Conservation (phyloP, 2,797 vertebrate genomes). For the Eutrigla gurnardus region DNA sequence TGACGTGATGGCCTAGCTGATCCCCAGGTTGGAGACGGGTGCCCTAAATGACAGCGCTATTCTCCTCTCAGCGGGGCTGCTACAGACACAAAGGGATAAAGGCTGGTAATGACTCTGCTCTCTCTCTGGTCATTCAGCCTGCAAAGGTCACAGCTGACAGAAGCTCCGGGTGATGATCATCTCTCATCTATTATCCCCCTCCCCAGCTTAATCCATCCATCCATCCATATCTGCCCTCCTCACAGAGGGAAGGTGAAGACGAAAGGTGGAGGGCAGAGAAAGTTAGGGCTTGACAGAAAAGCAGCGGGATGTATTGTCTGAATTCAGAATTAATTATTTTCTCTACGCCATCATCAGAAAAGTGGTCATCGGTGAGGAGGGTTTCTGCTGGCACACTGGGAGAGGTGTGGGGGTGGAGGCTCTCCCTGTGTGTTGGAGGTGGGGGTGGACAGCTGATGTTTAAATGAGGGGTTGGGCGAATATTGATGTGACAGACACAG, state of each 20-base stretch:
- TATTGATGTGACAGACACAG: conserved; percentile 71
- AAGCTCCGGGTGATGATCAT: conserved; percentile 49
- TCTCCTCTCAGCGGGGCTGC: conserved; percentile 66
- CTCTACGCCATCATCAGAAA: conserved; percentile 3
- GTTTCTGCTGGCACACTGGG: conserved; percentile 15
- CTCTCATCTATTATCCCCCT: conserved; percentile 54
- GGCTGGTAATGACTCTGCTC: conserved; percentile 74
- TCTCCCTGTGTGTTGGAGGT: conserved; percentile 11
- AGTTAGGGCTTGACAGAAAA: conserved; percentile 41
- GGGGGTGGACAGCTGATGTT: conserved; percentile 73
- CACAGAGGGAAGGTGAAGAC: conserved; percentile 9
- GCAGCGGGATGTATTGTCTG: conserved; percentile 29
- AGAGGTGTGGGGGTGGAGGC: conserved; percentile 19
- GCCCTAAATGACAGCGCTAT: conserved; percentile 70
- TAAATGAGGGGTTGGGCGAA: conserved; percentile 75
- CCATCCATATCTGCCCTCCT: conserved; percentile 18
- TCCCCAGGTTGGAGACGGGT: conserved; percentile 43
- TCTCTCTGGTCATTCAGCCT: conserved; percentile 74
- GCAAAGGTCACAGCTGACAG: conserved; percentile 79
- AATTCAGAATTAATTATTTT: conserved; percentile 47
- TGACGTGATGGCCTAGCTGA: conserved; percentile 43
- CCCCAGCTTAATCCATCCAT: conserved; percentile 34
- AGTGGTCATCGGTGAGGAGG: conserved; percentile 28
- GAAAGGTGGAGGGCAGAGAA: conserved; percentile 30
- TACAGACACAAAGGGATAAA: conserved; percentile 72